phyloP scores from a whole-genome alignment of 2,888 invertebrate species.

The Dyspetes luteomarginatus region DNA sequence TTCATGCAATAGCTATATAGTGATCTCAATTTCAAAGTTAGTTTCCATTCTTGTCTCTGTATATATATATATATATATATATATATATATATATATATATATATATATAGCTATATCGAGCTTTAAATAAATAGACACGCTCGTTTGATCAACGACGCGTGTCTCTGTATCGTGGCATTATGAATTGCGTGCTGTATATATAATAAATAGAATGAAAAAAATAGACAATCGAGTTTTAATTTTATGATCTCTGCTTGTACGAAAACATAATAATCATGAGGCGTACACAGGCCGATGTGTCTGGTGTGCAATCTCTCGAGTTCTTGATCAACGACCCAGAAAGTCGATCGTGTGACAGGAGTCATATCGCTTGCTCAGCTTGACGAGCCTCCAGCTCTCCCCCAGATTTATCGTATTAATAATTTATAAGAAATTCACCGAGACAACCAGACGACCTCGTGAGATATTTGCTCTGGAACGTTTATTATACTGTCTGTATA shows the following conservation, averaged over 20 bases:
- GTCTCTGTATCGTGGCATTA: slow-evolving; percentile 1
- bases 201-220: neutral
- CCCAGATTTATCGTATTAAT: slow-evolving; percentile 14
- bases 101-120: too few relatives aligned
- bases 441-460: slow-evolving; percentile 32
- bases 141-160: slow-evolving; percentile 44
- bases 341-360: slow-evolving; percentile 29
- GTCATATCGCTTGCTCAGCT: neutral
- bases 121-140: slow-evolving; percentile 17
- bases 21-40: too few relatives aligned
- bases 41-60: neutral
- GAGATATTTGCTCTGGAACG: slow-evolving; percentile 23
- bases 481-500: neutral
- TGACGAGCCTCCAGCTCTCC: neutral
- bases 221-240: too few relatives aligned
- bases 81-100: too few relatives aligned
- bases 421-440: slow-evolving; percentile 24
- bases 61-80: too few relatives aligned
- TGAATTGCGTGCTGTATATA: slow-evolving; percentile 13
- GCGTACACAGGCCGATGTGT: slow-evolving; percentile 14
- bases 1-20: neutral
- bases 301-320: too few relatives aligned
- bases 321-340: slow-evolving; percentile 47
- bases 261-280: neutral
- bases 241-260: too few relatives aligned